phyloP scores from a whole-genome alignment of 2,797 vertebrate species.

The Cetoscarus ocellatus region DNA sequence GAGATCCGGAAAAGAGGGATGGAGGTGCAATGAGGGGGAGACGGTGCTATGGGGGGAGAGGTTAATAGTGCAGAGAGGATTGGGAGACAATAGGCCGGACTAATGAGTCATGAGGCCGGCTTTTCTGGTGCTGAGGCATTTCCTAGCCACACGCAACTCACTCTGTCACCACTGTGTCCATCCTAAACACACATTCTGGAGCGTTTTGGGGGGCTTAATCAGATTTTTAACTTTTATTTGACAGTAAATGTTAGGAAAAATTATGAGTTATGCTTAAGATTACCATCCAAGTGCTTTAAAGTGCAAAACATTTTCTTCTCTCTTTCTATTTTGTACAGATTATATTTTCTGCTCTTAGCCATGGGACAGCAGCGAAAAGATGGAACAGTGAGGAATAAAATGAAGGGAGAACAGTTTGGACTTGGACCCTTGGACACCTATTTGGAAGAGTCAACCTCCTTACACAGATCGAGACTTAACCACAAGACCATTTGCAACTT shows the following conservation, averaged over 20 bases:
- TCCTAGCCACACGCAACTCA: slow-evolving; percentile 48
- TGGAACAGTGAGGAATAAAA: too few species aligned
- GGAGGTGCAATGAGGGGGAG: slow-evolving; percentile 10
- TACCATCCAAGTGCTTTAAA: background rate
- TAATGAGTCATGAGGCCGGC: slow-evolving; percentile 69
- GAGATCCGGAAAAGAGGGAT: slow-evolving; percentile 30
- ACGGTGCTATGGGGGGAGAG: slow-evolving; percentile 30
- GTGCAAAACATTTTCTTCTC: background rate
- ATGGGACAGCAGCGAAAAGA: too few species aligned
- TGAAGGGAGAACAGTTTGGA: too few species aligned
- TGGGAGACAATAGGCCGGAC: slow-evolving; percentile 67
- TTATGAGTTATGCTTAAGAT: background rate
- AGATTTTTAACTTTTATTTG: background rate
- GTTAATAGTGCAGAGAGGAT: slow-evolving; percentile 71
- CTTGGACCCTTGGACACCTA: too few species aligned
- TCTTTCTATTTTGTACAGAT: too few species aligned
- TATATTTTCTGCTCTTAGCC: too few species aligned
- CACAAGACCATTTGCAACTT: too few species aligned
- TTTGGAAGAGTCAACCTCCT: too few species aligned
- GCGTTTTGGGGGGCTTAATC: background rate
- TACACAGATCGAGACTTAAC: too few species aligned
- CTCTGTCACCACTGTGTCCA: slow-evolving; percentile 14
- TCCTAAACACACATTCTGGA: background rate
- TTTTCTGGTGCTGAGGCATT: slow-evolving; percentile 66
- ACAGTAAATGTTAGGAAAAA: background rate